Evolutionary conservation across 1,140 invertebrate species (phyloP).

Genomic region (Brachionus rubens): DNA sequence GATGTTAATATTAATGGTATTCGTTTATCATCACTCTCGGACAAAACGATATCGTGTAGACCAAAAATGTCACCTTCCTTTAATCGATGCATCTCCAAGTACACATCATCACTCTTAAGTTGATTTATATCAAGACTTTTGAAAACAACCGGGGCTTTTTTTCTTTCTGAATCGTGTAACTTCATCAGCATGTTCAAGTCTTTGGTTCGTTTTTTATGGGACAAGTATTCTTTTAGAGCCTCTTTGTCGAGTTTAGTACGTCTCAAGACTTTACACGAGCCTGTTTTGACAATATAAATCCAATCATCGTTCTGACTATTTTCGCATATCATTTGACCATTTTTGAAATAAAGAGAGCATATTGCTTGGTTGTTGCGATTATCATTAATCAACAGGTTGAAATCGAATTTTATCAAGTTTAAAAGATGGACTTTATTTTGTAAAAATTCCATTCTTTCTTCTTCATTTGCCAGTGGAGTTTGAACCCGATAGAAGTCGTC

Average conservation of each 20-base stretch:
- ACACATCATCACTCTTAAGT: background rate
- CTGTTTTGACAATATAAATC: slow-evolving; percentile 27
- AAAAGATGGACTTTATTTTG: background rate
- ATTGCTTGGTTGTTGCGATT: slow-evolving; percentile 21
- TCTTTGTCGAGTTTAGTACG: background rate
- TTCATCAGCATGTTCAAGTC: background rate
- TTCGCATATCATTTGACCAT: slow-evolving; percentile 27
- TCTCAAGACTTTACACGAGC: background rate
- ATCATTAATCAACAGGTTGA: background rate
- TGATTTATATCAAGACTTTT: background rate
- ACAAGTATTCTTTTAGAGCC: background rate
- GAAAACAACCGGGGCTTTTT: background rate
- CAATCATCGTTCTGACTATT: slow-evolving; percentile 23
- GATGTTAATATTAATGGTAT: background rate
- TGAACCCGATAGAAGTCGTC: slow-evolving; percentile 17
- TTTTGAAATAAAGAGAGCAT: slow-evolving; percentile 23
- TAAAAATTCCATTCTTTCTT: background rate
- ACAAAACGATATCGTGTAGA: slow-evolving; percentile 26
- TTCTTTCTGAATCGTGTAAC: background rate
- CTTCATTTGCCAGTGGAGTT: background rate
- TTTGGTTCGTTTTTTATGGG: background rate
- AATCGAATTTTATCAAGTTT: background rate
- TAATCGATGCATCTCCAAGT: background rate
- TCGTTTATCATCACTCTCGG: background rate
- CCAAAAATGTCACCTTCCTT: slow-evolving; percentile 35